Base-by-base conservation (phyloP, 2,888 invertebrate genomes). In the Odontocolon sp. region DNA sequence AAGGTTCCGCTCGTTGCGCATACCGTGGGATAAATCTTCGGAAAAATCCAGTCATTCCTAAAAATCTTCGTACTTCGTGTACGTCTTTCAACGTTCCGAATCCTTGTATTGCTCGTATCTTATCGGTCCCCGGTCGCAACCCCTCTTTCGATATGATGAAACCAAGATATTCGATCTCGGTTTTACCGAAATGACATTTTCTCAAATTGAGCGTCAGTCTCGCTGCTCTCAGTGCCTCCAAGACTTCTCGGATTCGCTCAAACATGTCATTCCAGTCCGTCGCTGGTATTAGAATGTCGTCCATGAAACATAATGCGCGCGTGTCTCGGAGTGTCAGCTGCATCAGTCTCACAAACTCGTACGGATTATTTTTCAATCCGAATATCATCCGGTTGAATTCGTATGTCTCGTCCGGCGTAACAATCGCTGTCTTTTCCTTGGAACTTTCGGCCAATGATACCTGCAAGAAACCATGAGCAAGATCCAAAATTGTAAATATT, bases 121-220 rank as follows among this genome's bases (percentile, higher is more conserved):
- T 87, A 69, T 2, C 68, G 40, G n/a, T 57, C 59, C 79, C 77
- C 1, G 80, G 77, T 42, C 67, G 36, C 8, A 78, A 47, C 5
- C 68, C 68, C 8, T 50, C 54, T 11, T 50, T 50, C 0, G 56
- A 64, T 11, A 78, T 70, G n/a, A 31, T 42, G 70, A 85, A 85
- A 0, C 88, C 88, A 6, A 88, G 77, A 54, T 83, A 86, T 11
- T 81, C 68, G 0, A 89, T 77, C 33, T 81, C 45, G 1, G 50
- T 61, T n/a, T 77, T 70, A 1, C 77, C 83, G 74, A 88, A 85
- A 6, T 77, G 54, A 56, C 84, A 86, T 73, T 88, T 87, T 1
- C 26, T 57, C 2, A 83, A 45, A 54, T 85, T 86, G 2, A 88
- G 45, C 0, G 84, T 87, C 9, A 87, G 67, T 3, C 81, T 76